Conservation (phyloP, 1,140 invertebrate species). For the Agrypnia vestita region DNA sequence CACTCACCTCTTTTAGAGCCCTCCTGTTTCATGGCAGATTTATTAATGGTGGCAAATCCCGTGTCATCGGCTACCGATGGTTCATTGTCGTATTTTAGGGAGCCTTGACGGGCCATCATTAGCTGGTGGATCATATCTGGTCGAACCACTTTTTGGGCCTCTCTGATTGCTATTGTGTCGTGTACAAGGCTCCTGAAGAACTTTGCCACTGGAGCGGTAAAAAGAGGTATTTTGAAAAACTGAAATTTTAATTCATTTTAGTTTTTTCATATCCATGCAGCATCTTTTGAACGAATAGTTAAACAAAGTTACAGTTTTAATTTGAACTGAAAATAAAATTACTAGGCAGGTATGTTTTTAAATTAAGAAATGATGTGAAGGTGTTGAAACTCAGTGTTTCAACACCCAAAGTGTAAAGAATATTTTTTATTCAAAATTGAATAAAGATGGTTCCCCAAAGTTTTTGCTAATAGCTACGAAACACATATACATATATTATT, state of each 20-base stretch:
- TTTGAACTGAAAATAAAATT: too few relatives aligned
- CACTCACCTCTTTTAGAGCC: slow-evolving; percentile 44
- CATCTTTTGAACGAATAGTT: too few relatives aligned
- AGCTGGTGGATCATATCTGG: slow-evolving; percentile 74
- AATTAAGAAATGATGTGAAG: too few relatives aligned
- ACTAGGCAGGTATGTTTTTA: too few relatives aligned
- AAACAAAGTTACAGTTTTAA: too few relatives aligned
- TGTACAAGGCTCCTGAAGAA: slow-evolving; percentile 67
- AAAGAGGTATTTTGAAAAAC: slow-evolving; percentile 58
- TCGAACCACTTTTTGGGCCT: slow-evolving; percentile 67
- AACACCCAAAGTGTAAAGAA: too few relatives aligned
- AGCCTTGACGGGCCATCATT: slow-evolving; percentile 66
- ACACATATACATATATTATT: too few relatives aligned
- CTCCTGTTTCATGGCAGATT: slow-evolving; percentile 44
- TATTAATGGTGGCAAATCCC: slow-evolving; percentile 57
- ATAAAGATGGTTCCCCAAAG: too few relatives aligned
- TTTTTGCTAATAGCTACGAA: too few relatives aligned
- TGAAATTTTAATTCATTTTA: slow-evolving; percentile 40
- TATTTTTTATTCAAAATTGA: too few relatives aligned
- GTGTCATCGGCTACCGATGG: slow-evolving; percentile 44
- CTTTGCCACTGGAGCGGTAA: slow-evolving; percentile 46
- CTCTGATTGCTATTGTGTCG: slow-evolving; percentile 70
- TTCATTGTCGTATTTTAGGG: slow-evolving; percentile 60
- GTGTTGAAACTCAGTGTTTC: too few relatives aligned
- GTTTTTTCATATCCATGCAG: not conserved